A percentile compares a stretch with the other conserved stretches of the same genome.
phyloP scores from a whole-genome alignment of 2,888 invertebrate genomes.

The Hylaea fasciaria region DNA sequence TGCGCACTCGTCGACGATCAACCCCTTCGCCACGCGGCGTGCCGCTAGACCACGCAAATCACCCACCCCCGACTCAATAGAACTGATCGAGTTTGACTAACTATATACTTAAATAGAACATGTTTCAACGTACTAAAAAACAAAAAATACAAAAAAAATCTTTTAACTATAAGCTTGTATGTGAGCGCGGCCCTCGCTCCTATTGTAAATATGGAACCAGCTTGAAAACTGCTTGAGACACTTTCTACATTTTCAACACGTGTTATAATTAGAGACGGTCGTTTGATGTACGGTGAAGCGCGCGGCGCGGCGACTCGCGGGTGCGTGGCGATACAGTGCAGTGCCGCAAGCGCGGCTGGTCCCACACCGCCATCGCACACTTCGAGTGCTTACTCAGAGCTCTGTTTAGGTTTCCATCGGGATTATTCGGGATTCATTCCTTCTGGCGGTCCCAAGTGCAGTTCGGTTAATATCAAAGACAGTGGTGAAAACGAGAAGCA shows the following conservation, averaged over 20 bases:
- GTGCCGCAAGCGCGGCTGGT: slow-evolving; percentile 14
- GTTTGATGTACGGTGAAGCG: slow-evolving; percentile 46
- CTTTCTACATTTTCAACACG: slow-evolving; percentile 75
- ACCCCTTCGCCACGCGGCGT: slow-evolving; percentile 66
- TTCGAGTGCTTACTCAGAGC: slow-evolving; percentile 28
- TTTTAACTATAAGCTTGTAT: slow-evolving; percentile 69
- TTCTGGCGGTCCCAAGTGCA: slow-evolving; percentile 37
- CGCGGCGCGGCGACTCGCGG: slow-evolving; percentile 11
- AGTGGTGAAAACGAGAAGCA: slow-evolving; percentile 40
- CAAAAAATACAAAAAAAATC: slow-evolving; percentile 56
- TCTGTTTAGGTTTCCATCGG: slow-evolving; percentile 38
- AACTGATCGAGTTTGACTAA: slow-evolving; percentile 49
- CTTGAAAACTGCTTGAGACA: slow-evolving; percentile 75
- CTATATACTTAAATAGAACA: slow-evolving; percentile 42
- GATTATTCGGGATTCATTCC: slow-evolving; percentile 32
- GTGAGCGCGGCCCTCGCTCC: slow-evolving; percentile 61
- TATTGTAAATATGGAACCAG: slow-evolving; percentile 73
- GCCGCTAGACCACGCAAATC: slow-evolving; percentile 51
- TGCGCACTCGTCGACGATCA: slow-evolving; percentile 67
- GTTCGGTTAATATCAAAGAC: slow-evolving; percentile 40
- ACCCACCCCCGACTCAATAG: slow-evolving; percentile 52
- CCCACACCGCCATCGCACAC: slow-evolving; percentile 14
- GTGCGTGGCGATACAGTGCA: slow-evolving; percentile 11
- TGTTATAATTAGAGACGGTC: slow-evolving; percentile 64
- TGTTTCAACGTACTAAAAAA: slow-evolving; percentile 46